phyloP scores from a whole-genome alignment of 2,888 invertebrate genomes.

The Anorthoa munda region DNA sequence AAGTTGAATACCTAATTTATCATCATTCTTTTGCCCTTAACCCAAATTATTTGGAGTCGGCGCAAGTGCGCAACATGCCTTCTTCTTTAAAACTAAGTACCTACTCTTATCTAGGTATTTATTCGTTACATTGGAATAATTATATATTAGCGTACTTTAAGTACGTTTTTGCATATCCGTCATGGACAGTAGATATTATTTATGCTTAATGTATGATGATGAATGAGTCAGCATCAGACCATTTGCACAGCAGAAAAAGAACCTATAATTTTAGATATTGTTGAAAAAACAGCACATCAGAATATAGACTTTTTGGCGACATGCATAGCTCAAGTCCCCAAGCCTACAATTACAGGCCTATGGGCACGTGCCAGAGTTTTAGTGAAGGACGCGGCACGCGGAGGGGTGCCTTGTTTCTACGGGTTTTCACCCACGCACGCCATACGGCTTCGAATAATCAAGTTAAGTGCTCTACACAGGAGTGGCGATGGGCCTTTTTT shows the following conservation, averaged over 20 bases:
- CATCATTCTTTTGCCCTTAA: too few relatives aligned
- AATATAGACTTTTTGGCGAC: neutral
- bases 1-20: neutral
- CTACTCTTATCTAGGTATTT: neutral
- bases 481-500: conserved; percentile 84
- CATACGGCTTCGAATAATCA: conserved; percentile 87
- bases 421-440: conserved; percentile 70
- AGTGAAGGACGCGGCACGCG: conserved; percentile 75
- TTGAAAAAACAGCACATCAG: conserved; percentile 16
- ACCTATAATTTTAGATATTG: neutral
- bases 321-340: conserved; percentile 20
- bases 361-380: conserved; percentile 81
- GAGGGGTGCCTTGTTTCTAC: conserved; percentile 73
- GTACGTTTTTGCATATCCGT: neutral
- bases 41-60: too few relatives aligned
- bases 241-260: neutral
- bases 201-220: conserved; percentile 1
- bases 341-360: conserved; percentile 80
- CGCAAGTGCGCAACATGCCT: too few relatives aligned
- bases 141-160: neutral
- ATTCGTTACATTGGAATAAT: conserved; percentile 7
- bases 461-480: conserved; percentile 90
- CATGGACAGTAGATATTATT: neutral
- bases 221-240: neutral
- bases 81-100: too few relatives aligned